A percentile compares a stretch with the other conserved stretches of the same genome.
These are phyloP conservation scores for Stenoptilia bipunctidactyla DNA, from an alignment of 2,888 invertebrate species.

Conservation along the genomic window DNA sequence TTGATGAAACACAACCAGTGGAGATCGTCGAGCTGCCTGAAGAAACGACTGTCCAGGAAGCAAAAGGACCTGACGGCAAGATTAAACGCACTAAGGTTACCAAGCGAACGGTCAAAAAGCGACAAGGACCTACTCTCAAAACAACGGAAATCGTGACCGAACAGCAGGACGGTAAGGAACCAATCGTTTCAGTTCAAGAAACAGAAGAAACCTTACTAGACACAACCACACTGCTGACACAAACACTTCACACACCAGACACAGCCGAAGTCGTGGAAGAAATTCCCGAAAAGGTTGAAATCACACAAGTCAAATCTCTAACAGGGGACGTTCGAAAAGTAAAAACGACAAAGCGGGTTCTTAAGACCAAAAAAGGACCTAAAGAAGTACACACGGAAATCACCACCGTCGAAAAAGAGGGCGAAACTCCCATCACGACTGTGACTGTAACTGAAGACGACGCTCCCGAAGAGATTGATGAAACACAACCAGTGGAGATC, in stretches of 20 bases:
- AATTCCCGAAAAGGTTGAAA: constrained; percentile 17
- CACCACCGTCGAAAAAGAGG: constrained; percentile 38
- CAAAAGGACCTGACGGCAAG: constrained; percentile 24
- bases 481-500: constrained; percentile 16
- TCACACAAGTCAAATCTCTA: constrained; percentile 14
- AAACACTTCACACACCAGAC: constrained; percentile 14
- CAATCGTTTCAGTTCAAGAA: constrained; percentile 40
- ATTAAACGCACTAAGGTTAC: constrained; percentile 29
- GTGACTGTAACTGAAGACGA: constrained; percentile 10
- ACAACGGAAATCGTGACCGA: constrained; percentile 21
- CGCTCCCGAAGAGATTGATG: constrained; percentile 21
- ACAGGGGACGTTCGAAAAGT: constrained; percentile 13
- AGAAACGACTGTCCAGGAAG: constrained; percentile 25
- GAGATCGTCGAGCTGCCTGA: constrained; percentile 32
- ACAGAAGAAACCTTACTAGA: too few species aligned
- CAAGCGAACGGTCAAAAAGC: constrained; percentile 42
- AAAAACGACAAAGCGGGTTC: constrained; percentile 17
- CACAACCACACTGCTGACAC: constrained; percentile 20
- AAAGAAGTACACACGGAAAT: constrained; percentile 41
- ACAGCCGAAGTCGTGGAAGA: constrained; percentile 26
- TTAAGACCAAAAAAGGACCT: constrained; percentile 37
- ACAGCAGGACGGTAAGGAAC: constrained; percentile 21
- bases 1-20: constrained; percentile 14
- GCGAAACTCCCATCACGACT: constrained; percentile 26
- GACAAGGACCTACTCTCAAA: constrained; percentile 31